These are phyloP conservation scores for Zaprionus nigranus DNA, from an alignment of 1,140 invertebrate species.

Conservation along the genomic window DNA sequence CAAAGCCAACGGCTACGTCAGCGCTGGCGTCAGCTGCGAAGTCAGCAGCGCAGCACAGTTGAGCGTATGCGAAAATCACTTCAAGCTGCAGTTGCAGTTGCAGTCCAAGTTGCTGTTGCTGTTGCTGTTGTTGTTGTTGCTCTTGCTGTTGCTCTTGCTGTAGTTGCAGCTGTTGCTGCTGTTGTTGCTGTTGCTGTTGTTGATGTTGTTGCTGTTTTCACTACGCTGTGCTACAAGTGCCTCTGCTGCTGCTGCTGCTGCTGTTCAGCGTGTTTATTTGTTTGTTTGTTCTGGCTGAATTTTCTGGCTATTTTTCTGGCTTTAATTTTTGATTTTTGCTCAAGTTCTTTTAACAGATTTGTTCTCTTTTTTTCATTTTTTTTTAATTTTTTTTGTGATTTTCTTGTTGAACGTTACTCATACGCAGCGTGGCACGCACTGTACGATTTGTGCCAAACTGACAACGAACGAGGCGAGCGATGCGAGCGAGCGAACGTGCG, in stretches of 20 bases:
- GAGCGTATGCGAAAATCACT: slow-evolving; percentile 46
- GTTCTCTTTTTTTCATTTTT: slow-evolving; percentile 14
- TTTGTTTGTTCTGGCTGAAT: neutral
- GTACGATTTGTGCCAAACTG: slow-evolving; percentile 14
- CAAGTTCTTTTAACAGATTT: slow-evolving; percentile 11
- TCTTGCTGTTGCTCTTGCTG: neutral
- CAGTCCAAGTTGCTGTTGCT: neutral
- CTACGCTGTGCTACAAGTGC: slow-evolving; percentile 2
- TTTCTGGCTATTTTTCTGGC: neutral
- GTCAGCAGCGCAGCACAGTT: slow-evolving; percentile 35
- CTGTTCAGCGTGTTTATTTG: neutral
- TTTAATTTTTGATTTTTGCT: neutral
- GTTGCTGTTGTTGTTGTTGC: neutral
- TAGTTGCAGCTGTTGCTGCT: too few relatives aligned
- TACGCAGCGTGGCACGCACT: slow-evolving; percentile 32
- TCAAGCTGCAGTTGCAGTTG: slow-evolving; percentile 55
- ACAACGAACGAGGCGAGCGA: neutral
- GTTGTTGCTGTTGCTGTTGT: neutral
- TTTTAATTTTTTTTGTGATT: slow-evolving; percentile 18
- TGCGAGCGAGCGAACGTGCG: slow-evolving; percentile 4
- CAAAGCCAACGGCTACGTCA: slow-evolving; percentile 48
- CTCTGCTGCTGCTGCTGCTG: neutral
- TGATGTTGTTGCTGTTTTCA: neutral
- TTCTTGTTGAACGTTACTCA: slow-evolving; percentile 6
- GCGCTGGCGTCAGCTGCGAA: slow-evolving; percentile 51